Conservation (phyloP, 2,888 invertebrate species). For the Cryptus viduatorius region DNA sequence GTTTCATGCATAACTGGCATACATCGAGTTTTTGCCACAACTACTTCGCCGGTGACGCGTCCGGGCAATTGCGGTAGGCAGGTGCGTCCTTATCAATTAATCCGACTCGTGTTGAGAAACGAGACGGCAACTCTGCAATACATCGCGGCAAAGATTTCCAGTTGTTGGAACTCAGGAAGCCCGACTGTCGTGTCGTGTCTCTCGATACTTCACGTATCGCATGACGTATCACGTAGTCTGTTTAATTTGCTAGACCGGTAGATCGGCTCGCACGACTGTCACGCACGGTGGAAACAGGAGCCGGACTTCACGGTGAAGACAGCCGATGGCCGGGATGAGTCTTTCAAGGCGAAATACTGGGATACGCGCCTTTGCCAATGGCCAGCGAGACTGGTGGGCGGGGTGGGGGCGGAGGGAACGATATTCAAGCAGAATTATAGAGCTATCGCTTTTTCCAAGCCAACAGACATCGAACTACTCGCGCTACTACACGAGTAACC, state of each 20-base stretch:
- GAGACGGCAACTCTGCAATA: slow-evolving; percentile 7
- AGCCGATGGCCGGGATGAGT: slow-evolving; percentile 26
- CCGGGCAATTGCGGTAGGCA: slow-evolving; percentile 46
- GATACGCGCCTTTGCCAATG: not conserved
- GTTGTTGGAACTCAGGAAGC: slow-evolving; percentile 63
- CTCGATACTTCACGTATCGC: slow-evolving; percentile 70
- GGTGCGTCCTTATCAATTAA: slow-evolving; percentile 67
- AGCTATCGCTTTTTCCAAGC: slow-evolving; percentile 56
- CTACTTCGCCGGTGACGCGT: not conserved
- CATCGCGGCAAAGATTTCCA: slow-evolving; percentile 46
- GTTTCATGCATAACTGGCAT: slow-evolving; percentile 14
- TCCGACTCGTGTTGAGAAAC: slow-evolving; percentile 34
- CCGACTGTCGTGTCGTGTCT: slow-evolving; percentile 61
- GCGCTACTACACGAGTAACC: slow-evolving; percentile 29
- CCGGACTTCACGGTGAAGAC: not conserved
- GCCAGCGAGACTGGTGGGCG: too few species aligned
- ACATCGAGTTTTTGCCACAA: slow-evolving; percentile 52
- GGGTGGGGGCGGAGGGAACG: slow-evolving; percentile 2
- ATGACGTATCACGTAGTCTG: slow-evolving; percentile 72
- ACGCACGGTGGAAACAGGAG: slow-evolving; percentile 17
- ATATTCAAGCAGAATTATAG: slow-evolving; percentile 38
- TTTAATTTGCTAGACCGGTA: slow-evolving; percentile 64
- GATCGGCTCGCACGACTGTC: slow-evolving; percentile 15
- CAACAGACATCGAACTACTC: slow-evolving; percentile 19
- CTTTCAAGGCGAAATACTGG: slow-evolving; percentile 12